phyloP scores from a whole-genome alignment of 2,113 vertebrate genomes.

The Hylia prasina region DNA sequence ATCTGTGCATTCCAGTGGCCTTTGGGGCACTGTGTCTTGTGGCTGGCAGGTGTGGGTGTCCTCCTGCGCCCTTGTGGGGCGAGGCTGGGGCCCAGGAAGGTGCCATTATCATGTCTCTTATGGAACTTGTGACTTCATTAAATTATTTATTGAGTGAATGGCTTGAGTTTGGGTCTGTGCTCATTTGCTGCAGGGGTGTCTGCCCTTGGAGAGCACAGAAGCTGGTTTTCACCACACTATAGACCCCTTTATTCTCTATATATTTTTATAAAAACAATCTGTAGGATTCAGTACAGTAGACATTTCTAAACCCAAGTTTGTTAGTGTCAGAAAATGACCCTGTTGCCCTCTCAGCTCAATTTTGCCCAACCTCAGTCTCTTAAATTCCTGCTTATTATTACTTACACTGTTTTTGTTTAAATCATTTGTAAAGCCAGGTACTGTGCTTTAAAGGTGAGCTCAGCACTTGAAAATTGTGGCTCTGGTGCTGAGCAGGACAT shows the following conservation, averaged over 20 bases:
- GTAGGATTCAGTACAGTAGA: neutral
- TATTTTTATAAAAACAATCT: neutral
- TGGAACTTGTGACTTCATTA: conserved; percentile 69
- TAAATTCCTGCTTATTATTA: neutral
- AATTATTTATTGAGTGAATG: conserved; percentile 75
- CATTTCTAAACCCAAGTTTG: neutral
- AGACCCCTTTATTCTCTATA: neutral
- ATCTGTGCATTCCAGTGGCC: conserved; percentile 49
- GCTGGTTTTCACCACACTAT: rapidly evolving
- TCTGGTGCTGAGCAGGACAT: neutral
- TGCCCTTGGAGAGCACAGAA: neutral
- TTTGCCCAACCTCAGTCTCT: neutral
- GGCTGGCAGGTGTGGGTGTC: neutral
- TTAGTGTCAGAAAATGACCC: neutral
- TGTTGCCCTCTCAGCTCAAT: neutral
- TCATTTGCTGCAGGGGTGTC: neutral
- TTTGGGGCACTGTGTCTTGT: conserved; percentile 12
- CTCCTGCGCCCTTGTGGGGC: neutral
- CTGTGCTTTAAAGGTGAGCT: neutral
- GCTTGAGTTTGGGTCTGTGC: conserved; percentile 20
- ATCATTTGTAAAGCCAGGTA: neutral
- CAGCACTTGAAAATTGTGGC: neutral
- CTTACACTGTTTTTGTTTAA: neutral
- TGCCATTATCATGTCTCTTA: conserved; percentile 6
- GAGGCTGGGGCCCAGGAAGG: conserved; percentile 4